Evolutionary conservation across 2,113 vertebrate genomes (phyloP).

Genomic region (Tyto alba): DNA sequence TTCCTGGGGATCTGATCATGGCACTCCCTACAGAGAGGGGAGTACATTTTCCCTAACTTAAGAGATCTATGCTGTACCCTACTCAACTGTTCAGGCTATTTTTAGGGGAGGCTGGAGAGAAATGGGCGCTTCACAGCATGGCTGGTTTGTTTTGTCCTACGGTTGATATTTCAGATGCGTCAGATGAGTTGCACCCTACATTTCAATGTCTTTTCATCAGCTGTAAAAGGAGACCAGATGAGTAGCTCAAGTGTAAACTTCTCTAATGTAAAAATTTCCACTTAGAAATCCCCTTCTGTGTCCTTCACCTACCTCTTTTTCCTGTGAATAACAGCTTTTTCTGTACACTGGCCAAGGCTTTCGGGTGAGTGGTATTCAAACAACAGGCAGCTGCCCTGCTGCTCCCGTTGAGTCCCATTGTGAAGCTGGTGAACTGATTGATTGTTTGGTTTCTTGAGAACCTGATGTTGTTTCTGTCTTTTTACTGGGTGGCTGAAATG

Average conservation of each 20-base stretch:
- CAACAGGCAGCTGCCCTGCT: conserved; percentile 29
- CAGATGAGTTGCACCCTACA: background rate
- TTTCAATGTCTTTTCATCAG: background rate
- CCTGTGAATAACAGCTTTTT: conserved; percentile 16
- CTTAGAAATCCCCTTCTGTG: conserved; percentile 7
- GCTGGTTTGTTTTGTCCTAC: background rate
- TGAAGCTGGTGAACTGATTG: conserved; percentile 18
- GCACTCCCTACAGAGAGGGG: background rate
- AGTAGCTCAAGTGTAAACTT: background rate
- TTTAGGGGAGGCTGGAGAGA: background rate
- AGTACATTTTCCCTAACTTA: rapidly evolving
- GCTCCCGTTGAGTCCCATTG: conserved; percentile 1
- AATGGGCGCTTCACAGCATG: background rate
- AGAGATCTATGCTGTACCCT: background rate
- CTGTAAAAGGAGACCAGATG: background rate
- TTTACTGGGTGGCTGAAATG: conserved; percentile 4
- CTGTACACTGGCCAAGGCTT: background rate
- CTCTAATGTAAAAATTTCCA: background rate
- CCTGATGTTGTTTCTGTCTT: conserved; percentile 28
- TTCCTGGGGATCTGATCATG: background rate
- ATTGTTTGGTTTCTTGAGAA: conserved; percentile 50
- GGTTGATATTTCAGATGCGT: background rate
- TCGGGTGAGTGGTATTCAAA: background rate
- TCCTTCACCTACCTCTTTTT: conserved; percentile 27
- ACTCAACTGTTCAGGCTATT: background rate